A percentile compares a stretch with the other conserved stretches of the same genome.
Conservation (phyloP, 2,113 vertebrate genomes). For the Atrichornis clamosus region DNA sequence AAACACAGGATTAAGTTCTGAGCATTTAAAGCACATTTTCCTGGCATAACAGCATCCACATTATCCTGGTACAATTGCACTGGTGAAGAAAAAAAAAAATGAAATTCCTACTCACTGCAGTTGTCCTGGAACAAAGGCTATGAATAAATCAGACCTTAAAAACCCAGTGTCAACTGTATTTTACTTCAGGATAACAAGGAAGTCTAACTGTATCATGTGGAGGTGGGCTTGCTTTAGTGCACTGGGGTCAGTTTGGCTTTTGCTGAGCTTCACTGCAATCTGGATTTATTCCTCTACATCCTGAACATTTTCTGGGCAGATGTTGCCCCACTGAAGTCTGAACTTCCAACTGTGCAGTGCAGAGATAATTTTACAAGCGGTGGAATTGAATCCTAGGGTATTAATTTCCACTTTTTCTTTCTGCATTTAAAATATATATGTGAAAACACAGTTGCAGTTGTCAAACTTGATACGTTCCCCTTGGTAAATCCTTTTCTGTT, state of each 20-base stretch:
- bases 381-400: background rate
- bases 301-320: background rate
- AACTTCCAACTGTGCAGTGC: background rate
- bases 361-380: background rate
- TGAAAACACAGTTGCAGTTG: background rate
- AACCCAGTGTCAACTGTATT: background rate
- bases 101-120: background rate
- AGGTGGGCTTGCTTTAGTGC: background rate
- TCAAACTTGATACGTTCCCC: background rate
- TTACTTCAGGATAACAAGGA: background rate
- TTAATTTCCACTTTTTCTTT: background rate
- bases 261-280: background rate
- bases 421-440: background rate
- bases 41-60: background rate
- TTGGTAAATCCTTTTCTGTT: conserved; percentile 23
- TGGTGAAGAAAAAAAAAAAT: background rate
- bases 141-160: background rate
- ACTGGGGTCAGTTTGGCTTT: background rate
- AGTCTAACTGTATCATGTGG: background rate
- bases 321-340: background rate
- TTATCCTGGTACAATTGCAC: background rate
- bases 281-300: background rate
- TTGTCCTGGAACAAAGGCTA: background rate
- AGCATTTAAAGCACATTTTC: background rate
- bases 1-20: background rate